These are phyloP conservation scores for Aspidiotus destructor DNA, from an alignment of 2,888 invertebrate genomes.

Conservation along the genomic window DNA sequence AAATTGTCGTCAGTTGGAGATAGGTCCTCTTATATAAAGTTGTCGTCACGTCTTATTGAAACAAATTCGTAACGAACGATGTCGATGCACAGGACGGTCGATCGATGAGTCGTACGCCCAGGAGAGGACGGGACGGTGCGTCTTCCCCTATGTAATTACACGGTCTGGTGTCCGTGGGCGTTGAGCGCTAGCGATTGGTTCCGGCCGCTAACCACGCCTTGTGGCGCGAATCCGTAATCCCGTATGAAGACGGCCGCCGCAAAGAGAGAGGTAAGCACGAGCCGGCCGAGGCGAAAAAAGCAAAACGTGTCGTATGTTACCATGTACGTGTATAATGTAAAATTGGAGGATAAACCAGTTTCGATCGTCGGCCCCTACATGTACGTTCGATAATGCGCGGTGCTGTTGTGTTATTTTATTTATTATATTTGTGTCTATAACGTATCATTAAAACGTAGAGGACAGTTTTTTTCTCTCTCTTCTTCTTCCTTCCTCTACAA, in stretches of 20 bases:
- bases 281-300: constrained; percentile 8
- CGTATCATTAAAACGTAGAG: constrained; percentile 30
- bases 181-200: constrained; percentile 25
- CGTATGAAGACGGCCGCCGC: background rate
- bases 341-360: constrained; percentile 23
- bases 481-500: background rate
- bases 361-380: constrained; percentile 18
- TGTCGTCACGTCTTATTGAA: too few relatives aligned
- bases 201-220: constrained; percentile 29
- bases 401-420: constrained; percentile 22
- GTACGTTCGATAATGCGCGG: constrained; percentile 30
- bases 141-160: constrained; percentile 31
- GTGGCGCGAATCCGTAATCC: constrained; percentile 7
- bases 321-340: constrained; percentile 12
- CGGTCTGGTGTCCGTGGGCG: constrained; percentile 22
- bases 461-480: constrained; percentile 16
- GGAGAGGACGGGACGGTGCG: constrained; percentile 5
- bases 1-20: too few relatives aligned
- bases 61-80: too few relatives aligned
- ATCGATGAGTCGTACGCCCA: background rate
- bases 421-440: constrained; percentile 24
- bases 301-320: background rate
- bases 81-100: background rate
- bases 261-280: constrained; percentile 11
- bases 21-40: too few relatives aligned